Percentiles rank a stretch among this genome's conserved stretches.
Evolutionary conservation across 2,113 vertebrate genomes (phyloP).

Genomic region (Psilopsiagon aymara): DNA sequence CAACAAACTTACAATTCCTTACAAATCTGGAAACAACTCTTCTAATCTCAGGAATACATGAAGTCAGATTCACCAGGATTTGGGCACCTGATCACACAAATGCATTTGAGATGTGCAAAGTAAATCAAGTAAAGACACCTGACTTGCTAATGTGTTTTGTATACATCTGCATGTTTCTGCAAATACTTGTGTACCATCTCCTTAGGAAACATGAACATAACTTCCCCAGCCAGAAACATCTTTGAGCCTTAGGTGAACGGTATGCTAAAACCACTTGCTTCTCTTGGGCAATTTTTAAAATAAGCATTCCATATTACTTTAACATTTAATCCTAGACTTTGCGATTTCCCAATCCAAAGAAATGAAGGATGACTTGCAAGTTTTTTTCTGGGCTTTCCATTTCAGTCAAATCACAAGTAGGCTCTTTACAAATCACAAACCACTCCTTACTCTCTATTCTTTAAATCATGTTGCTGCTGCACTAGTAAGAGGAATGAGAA

Average conservation of each 20-base stretch:
- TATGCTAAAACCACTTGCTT: neutral
- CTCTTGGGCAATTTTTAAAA: neutral
- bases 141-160: neutral
- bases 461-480: neutral
- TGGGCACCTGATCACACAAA: neutral
- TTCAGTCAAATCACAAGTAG: neutral
- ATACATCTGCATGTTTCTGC: neutral
- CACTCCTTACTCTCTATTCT: neutral
- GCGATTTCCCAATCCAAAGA: neutral
- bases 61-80: neutral
- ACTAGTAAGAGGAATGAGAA: neutral
- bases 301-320: neutral
- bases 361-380: neutral
- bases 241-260: neutral
- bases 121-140: neutral
- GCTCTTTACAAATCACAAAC: neutral
- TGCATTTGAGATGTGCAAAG: neutral
- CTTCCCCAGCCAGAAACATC: neutral
- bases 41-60: neutral
- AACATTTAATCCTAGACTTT: neutral
- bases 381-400: neutral
- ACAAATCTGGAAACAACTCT: neutral
- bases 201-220: neutral
- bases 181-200: neutral
- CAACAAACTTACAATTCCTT: neutral